Base-by-base conservation (phyloP, 2,113 vertebrate genomes). In the Bombycilla garrulus region DNA sequence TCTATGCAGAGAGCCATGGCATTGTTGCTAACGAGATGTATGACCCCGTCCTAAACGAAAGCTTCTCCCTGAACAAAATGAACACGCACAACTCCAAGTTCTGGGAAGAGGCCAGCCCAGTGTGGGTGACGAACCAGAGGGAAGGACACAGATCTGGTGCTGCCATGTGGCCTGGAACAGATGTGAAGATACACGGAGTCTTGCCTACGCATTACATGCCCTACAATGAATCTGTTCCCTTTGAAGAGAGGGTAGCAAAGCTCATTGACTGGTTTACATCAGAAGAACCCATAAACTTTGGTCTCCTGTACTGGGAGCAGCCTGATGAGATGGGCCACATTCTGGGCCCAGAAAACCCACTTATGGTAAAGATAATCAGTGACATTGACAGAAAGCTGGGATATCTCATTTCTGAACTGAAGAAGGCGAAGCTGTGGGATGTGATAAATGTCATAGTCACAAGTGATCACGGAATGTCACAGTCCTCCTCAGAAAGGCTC, bases 161-260 rank as follows among this genome's bases (percentile, higher is more conserved):
- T 3, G 98, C 98, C 5, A 99, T 99, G 99, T 99, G 99, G 99
- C 99, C 99, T 1, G 99, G 99, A 69, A 97, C 98, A 10, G 99
- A 99, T 22, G 98, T 99, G 47, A 97, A 98, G 89, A 99, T 99
- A 93, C 98, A 98, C 2, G 97, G 97, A 82, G 81, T 78, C 47
- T 98, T 97, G 86, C 98, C 99, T 22, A 98, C 98, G 1, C 90
- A 96, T 51, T 99, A 98, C 73, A 97, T 99, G 95, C 96, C 58
- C 23, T 99, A 99, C 93, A 98, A 99, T 21, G 97, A 98, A 17
- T 98, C 98, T 0, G 95, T 99, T 62, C 85, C 98, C 33, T 99
- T 99, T 66, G 98, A 99, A 96, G 94, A 95, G 7, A 97, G 99
- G 81, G 98, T 99, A 70, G 95, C 97, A 22, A 97, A 96, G 86